Conservation (phyloP, 2,797 vertebrate species). For the Muscicapa striata region DNA sequence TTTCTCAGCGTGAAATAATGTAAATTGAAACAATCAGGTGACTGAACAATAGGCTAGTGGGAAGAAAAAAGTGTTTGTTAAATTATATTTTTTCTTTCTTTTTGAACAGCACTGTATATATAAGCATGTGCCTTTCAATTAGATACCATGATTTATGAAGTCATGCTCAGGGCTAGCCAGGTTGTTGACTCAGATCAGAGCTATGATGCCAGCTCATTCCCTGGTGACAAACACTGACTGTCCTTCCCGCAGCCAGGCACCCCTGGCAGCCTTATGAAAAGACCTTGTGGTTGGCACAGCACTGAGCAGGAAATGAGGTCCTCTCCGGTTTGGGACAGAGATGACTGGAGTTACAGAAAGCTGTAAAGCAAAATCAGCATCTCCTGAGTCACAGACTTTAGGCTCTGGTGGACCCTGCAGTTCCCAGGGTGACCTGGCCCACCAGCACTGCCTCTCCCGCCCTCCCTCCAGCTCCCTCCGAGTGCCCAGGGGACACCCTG, state of each 20-base stretch:
- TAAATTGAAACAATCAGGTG: slow-evolving; percentile 33
- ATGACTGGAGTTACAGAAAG: slow-evolving; percentile 58
- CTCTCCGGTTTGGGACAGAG: slow-evolving; percentile 56
- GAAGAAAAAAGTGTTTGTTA: not conserved
- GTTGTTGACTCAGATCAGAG: slow-evolving; percentile 65
- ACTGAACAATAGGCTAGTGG: not conserved
- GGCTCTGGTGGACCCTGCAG: not conserved
- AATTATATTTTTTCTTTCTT: not conserved
- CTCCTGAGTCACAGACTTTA: slow-evolving; percentile 49
- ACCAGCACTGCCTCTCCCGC: not conserved
- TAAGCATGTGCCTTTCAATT: slow-evolving; percentile 47
- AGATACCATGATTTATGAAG: slow-evolving; percentile 50
- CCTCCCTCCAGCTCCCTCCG: not conserved
- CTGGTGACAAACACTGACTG: slow-evolving; percentile 65
- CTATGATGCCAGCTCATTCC: slow-evolving; percentile 64
- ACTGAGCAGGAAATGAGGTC: slow-evolving; percentile 62
- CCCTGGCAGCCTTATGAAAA: slow-evolving; percentile 61
- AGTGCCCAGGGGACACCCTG: not conserved
- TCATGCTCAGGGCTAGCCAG: slow-evolving; percentile 53
- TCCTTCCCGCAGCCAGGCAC: slow-evolving; percentile 56
- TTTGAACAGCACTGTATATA: not conserved
- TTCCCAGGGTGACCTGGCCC: slow-evolving; percentile 33
- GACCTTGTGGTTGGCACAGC: slow-evolving; percentile 60
- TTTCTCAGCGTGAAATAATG: not conserved
- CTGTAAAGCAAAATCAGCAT: slow-evolving; percentile 31